A percentile compares a stretch with the other conserved stretches of the same genome.
These are phyloP conservation scores for Drosophila peninsularis DNA, from an alignment of 2,888 invertebrate genomes.

Conservation along the genomic window DNA sequence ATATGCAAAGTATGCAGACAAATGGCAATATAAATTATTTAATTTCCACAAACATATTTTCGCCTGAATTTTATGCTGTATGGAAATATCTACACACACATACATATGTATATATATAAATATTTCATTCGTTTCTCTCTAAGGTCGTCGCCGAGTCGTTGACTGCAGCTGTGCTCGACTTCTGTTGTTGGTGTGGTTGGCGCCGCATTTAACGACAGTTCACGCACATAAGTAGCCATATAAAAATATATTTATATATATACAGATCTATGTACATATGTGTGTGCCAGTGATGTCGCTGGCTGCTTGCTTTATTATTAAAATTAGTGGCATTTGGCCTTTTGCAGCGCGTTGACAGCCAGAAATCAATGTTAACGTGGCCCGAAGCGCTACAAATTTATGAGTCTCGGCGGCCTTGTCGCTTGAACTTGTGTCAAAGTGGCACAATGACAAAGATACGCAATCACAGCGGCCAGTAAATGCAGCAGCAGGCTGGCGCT, in stretches of 20 bases:
- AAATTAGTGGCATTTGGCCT: constrained; percentile 70
- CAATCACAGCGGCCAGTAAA: constrained; percentile 26
- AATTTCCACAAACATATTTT: constrained; percentile 63
- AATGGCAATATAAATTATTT: constrained; percentile 74
- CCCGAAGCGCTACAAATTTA: constrained; percentile 51
- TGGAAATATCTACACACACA: constrained; percentile 24
- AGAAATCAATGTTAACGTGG: constrained; percentile 71
- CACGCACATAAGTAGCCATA: constrained; percentile 30
- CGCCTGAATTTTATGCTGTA: constrained; percentile 56
- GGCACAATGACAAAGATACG: constrained; percentile 66
- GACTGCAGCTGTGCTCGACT: constrained; percentile 57
- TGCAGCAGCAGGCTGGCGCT: constrained; percentile 5
- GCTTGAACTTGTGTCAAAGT: constrained; percentile 77
- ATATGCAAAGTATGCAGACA: constrained; percentile 72
- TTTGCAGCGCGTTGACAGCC: constrained; percentile 74
- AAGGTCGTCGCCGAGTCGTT: constrained; percentile 60
- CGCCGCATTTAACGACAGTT: constrained; percentile 70
- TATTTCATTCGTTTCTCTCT: constrained; percentile 26
- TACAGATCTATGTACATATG: not conserved
- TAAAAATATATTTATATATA: constrained; percentile 18
- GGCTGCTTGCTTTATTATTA: constrained; percentile 53
- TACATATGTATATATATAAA: not conserved
- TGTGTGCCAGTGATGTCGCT: constrained; percentile 11
- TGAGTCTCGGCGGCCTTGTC: constrained; percentile 64
- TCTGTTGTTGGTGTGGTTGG: constrained; percentile 51